phyloP scores from a whole-genome alignment of 2,797 vertebrate species.

The Ispidina lecontei region DNA sequence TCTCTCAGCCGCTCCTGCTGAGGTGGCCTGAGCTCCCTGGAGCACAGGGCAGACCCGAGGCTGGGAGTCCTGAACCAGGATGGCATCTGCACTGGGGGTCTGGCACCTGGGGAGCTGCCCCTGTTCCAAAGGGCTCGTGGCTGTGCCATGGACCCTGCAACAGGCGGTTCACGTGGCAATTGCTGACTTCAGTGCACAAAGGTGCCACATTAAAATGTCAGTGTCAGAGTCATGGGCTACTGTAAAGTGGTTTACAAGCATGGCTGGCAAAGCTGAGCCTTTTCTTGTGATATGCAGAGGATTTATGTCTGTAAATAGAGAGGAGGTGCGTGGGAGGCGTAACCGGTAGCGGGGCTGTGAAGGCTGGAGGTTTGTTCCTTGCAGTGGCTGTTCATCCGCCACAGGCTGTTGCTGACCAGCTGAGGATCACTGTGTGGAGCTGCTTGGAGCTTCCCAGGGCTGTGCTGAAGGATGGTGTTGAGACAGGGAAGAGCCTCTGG shows the following conservation, averaged over 20 bases:
- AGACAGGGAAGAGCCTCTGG: neutral
- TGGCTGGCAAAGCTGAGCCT: constrained; percentile 53
- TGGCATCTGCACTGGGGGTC: rapidly evolving
- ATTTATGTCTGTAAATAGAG: constrained; percentile 64
- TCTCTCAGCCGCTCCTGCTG: neutral
- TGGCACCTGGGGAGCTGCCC: rapidly evolving
- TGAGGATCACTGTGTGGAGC: rapidly evolving
- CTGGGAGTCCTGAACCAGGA: rapidly evolving
- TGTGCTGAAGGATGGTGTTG: rapidly evolving
- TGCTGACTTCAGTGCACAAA: neutral
- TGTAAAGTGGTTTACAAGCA: constrained; percentile 35
- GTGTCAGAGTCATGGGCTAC: constrained; percentile 38
- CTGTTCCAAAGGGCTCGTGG: rapidly evolving
- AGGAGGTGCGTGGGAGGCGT: neutral
- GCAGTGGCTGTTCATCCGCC: rapidly evolving
- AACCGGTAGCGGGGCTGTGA: neutral
- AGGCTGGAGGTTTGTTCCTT: neutral
- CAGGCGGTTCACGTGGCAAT: neutral
- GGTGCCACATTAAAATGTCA: neutral
- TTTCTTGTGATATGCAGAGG: constrained; percentile 26
- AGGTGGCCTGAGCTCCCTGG: rapidly evolving
- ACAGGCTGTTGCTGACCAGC: neutral
- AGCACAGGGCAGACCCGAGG: neutral
- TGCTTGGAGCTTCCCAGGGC: neutral
- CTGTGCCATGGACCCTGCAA: neutral